Conservation (phyloP, 2,113 vertebrate genomes). For the Eonycteris spelaea region DNA sequence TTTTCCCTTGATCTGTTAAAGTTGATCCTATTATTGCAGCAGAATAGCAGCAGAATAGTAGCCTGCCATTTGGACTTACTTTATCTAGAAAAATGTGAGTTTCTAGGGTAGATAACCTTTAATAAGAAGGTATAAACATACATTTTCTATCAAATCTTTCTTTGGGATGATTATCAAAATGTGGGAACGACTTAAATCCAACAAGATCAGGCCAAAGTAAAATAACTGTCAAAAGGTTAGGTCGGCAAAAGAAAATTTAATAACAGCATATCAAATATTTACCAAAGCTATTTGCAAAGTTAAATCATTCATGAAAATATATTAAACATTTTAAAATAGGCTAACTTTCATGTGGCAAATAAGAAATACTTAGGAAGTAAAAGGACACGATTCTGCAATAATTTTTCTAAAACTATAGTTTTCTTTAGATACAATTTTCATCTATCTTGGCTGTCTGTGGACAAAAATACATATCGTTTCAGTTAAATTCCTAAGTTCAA, state of each 20-base stretch:
- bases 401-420: constrained; percentile 46
- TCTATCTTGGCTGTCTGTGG: background rate
- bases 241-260: constrained; percentile 74
- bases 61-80: constrained; percentile 64
- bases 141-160: constrained; percentile 56
- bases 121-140: constrained; percentile 66
- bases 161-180: constrained; percentile 57
- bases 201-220: constrained; percentile 59
- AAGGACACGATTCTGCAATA: constrained; percentile 34
- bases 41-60: constrained; percentile 46
- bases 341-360: constrained; percentile 58
- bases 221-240: constrained; percentile 76
- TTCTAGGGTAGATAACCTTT: constrained; percentile 74
- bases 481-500: background rate
- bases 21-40: constrained; percentile 62
- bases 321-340: constrained; percentile 63
- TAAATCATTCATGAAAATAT: constrained; percentile 77
- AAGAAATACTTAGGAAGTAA: constrained; percentile 32
- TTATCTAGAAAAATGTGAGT: constrained; percentile 66
- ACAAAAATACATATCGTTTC: constrained; percentile 1
- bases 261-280: constrained; percentile 75
- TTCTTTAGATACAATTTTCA: constrained; percentile 18
- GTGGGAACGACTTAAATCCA: constrained; percentile 66
- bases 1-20: constrained; percentile 59
- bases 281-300: constrained; percentile 69